Conservation (phyloP, 2,113 vertebrate species). For the Zosterops borbonicus region DNA sequence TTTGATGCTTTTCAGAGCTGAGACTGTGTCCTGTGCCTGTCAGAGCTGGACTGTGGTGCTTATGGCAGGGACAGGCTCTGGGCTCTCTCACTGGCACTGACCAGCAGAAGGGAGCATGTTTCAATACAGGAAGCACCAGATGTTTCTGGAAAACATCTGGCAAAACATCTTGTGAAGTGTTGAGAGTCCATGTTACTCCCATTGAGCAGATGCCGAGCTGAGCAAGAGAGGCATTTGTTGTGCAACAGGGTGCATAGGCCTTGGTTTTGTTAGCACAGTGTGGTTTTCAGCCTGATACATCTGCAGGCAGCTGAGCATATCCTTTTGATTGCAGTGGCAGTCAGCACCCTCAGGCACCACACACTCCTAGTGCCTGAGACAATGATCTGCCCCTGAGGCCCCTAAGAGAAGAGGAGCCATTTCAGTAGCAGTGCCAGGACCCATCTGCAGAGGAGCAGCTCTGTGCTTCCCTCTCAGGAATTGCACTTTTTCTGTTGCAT, state of each 20-base stretch:
- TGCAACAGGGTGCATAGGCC: neutral
- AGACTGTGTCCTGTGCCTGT: neutral
- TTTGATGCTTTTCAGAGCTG: neutral
- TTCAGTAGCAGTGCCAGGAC: slow-evolving; percentile 12
- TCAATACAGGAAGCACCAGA: neutral
- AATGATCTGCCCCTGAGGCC: neutral
- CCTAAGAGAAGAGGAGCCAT: slow-evolving; percentile 13
- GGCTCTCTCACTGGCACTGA: neutral
- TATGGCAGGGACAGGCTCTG: neutral
- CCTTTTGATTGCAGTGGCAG: neutral
- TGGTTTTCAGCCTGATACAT: neutral
- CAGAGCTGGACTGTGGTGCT: neutral
- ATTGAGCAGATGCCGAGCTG: neutral
- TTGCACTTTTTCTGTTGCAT: neutral
- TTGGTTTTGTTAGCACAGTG: neutral
- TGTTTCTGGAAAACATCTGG: neutral
- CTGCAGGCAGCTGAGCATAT: slow-evolving; percentile 30
- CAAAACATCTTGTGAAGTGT: neutral
- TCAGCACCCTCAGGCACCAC: neutral
- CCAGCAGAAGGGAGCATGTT: neutral
- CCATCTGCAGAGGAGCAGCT: neutral
- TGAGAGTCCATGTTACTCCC: neutral
- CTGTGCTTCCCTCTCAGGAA: neutral
- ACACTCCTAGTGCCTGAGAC: neutral
- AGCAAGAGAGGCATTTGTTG: neutral